phyloP scores from a whole-genome alignment of 1,140 invertebrate genomes.

The Eupeodes corollae region DNA sequence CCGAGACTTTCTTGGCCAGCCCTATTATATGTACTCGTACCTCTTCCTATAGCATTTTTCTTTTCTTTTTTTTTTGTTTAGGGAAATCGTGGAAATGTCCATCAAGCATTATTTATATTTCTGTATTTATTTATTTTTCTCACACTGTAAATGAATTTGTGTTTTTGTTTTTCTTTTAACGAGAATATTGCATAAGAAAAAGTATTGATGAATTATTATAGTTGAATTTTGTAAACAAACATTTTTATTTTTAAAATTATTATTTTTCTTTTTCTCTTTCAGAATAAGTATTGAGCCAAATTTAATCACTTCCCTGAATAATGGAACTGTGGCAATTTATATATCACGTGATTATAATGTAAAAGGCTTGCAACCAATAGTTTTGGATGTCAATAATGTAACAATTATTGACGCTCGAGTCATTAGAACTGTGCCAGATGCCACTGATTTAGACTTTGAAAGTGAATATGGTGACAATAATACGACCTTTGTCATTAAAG shows the following conservation, averaged over 20 bases:
- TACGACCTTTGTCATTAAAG: conserved; percentile 23
- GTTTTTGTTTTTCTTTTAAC: background rate
- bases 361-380: conserved; percentile 25
- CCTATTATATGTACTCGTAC: no score
- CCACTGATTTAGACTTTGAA: conserved; percentile 27
- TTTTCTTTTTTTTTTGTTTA: no score
- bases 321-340: conserved; percentile 27
- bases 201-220: no score
- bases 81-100: no score
- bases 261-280: conserved; percentile 9
- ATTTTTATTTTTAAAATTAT: no score
- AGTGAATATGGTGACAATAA: conserved; percentile 29
- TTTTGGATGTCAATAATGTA: conserved; percentile 31
- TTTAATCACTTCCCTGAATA: conserved; percentile 18
- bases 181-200: no score
- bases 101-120: background rate
- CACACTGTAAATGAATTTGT: background rate
- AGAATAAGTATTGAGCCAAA: conserved; percentile 33
- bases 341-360: conserved; percentile 26
- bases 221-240: no score
- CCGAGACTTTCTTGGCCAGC: no score
- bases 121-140: background rate
- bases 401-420: conserved; percentile 30
- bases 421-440: conserved; percentile 14
- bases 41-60: no score